Base-by-base conservation (phyloP, 2,797 vertebrate species). In the Atherinosoma microstoma region DNA sequence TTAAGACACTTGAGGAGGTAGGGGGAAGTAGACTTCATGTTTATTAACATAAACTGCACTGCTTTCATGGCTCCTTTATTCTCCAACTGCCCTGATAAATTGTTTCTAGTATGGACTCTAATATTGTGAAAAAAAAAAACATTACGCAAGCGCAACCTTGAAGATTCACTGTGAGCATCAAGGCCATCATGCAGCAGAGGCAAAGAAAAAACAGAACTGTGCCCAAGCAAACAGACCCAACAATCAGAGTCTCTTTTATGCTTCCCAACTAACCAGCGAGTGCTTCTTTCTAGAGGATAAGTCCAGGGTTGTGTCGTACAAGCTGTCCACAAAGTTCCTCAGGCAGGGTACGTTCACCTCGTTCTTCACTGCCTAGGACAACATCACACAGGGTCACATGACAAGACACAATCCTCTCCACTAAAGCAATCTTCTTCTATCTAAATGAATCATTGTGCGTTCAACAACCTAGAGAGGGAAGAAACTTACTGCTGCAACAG, bases 261-360 rank as follows among this genome's bases (percentile, higher is more conserved):
- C 11, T 15, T 3, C 58, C 11, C 24, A 81, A 96, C 97, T 94
- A 73, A 98, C 98, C 97, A 99, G 87, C 0, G 98, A 99, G 90
- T 99, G 98, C 84, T 99, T 99, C 94, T 99, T 99, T 81, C 98
- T 95, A 82, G 97, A 96, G 56, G 98, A 98, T 82, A 98, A 94
- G 92, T 99, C 98, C 87, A 99, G 92, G 0, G 97, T 99, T 75
- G 96, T 97, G 88, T 99, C 98, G 70, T 99, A 99, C 18, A 99
- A 94, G 79, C 96, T 98, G 95, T 99, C 98, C 88, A 99, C 98
- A 80, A 99, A 99, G 92, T 98, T 99, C 91, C 97, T 96, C 89
- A 99, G 94, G 87, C 98, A 99, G 42, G 98, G 98, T 30, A 99
- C 98, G 58, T 99, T 99, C 85, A 99, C 98, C 93, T 99, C 98